Evolutionary conservation across 1,140 invertebrate species (phyloP), one percentile per base, ranked within the genome.

Genomic region (Drosophila orena): DNA sequence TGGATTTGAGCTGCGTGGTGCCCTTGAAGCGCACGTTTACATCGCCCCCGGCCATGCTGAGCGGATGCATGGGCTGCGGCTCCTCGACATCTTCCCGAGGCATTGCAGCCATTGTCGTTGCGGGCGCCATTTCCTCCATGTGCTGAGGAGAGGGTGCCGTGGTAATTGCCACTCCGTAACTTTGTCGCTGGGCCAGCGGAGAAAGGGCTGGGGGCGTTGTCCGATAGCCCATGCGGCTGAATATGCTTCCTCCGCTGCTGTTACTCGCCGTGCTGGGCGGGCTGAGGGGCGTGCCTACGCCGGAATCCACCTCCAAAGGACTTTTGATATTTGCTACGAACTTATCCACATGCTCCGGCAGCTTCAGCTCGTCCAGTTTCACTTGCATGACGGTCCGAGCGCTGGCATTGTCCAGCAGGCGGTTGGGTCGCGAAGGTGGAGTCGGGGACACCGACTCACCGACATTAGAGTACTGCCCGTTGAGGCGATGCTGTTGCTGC

Each of bases 11-110:
- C 90, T 95, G 95, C 3, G 95, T 95, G 3, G 95, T 95, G 35
- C 95, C 95, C 56, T 94, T 94, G 71, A 93, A 95, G 60, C 94
- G 94, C 43, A 95, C 94, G 83, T 94, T 94, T 2, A 96, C 95
- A 80, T 95, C 95, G 49, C 93, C 94, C 22, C 93, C 94, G 17
- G 93, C 93, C 49, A 94, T 93, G 66, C 94, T 94, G 2, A 95
- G 71, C 1, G 94, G 94, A 88, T 94, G 94, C 66, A 94, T 91
- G 38, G 91, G 88, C 44, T 94, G 93, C 30, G 90, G 84, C 17
- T 61, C 88, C 5, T 85, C 92, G 43, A 91, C 91, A 47, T 92
- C 65, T 8, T 52, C 53, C 5, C 35, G 52, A 0, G 56, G 35
- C 34, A 54, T 50, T 2, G 44, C 40, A 15, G 74, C 56, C 12